A percentile compares a stretch with the other conserved stretches of the same genome.
Conservation (phyloP, 2,113 vertebrate genomes). For the Cephalopterus ornatus region DNA sequence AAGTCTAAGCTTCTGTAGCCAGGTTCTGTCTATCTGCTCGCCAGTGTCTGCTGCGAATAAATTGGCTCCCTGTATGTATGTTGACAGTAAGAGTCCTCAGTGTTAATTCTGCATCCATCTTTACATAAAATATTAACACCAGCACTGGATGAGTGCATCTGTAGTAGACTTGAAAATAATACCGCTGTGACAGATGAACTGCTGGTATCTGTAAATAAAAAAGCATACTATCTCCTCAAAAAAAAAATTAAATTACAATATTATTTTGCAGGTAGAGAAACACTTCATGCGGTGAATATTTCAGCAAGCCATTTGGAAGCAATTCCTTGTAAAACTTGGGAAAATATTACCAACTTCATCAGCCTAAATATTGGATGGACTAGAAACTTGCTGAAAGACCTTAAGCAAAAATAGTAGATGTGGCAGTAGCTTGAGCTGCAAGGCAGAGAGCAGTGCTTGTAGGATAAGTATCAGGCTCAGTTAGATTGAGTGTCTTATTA, state of each 20-base stretch:
- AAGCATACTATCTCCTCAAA: neutral
- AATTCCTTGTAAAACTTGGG: neutral
- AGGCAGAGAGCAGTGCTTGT: neutral
- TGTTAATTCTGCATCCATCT: neutral
- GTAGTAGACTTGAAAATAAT: neutral
- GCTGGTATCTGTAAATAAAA: neutral
- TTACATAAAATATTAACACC: neutral
- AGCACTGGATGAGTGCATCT: neutral
- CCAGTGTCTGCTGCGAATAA: neutral
- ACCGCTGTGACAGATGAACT: neutral
- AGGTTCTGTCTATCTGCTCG: neutral
- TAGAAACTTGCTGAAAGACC: constrained; percentile 20
- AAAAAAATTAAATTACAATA: neutral
- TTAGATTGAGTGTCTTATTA: neutral
- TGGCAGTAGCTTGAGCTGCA: constrained; percentile 32
- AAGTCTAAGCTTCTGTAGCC: neutral
- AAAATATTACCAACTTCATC: neutral
- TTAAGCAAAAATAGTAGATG: constrained; percentile 20
- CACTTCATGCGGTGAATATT: neutral
- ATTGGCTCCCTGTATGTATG: neutral
- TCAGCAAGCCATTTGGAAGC: constrained; percentile 11
- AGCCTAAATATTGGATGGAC: neutral
- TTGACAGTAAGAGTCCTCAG: neutral
- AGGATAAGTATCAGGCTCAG: neutral
- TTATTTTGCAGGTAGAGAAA: neutral